Evolutionary conservation across 2,113 vertebrate species (phyloP).

Genomic region (Callocephalon fimbriatum): DNA sequence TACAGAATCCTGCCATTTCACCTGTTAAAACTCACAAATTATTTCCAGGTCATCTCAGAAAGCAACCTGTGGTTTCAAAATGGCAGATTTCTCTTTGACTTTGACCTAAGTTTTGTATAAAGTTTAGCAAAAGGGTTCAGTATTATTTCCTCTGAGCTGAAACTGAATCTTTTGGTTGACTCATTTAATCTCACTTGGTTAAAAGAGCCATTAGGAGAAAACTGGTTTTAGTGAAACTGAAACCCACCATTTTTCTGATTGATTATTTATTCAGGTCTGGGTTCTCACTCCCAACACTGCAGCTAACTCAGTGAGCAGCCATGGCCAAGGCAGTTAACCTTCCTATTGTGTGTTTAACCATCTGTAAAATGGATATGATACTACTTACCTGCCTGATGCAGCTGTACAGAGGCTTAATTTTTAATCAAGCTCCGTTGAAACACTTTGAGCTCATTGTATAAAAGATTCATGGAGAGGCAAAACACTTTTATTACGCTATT

Average conservation of each 20-base stretch:
- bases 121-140: not conserved
- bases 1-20: not conserved
- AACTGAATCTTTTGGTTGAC: not conserved
- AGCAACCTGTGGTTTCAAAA: not conserved
- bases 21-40: not conserved
- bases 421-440: conserved; percentile 48
- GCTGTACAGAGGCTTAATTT: conserved; percentile 41
- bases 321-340: conserved; percentile 19
- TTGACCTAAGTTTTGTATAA: not conserved
- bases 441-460: not conserved
- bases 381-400: conserved; percentile 15
- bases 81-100: not conserved
- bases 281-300: not conserved
- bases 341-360: conserved; percentile 41
- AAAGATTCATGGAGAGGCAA: not conserved
- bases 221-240: not conserved
- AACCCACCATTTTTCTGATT: not conserved
- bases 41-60: not conserved
- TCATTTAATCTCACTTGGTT: not conserved
- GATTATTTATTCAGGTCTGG: not conserved
- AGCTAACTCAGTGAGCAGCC: not conserved
- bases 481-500: not conserved
- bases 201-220: not conserved
- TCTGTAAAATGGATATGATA: conserved; percentile 48
- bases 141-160: not conserved